Evolutionary conservation across 2,797 vertebrate species (phyloP).

Genomic region (Erethizon dorsatum): DNA sequence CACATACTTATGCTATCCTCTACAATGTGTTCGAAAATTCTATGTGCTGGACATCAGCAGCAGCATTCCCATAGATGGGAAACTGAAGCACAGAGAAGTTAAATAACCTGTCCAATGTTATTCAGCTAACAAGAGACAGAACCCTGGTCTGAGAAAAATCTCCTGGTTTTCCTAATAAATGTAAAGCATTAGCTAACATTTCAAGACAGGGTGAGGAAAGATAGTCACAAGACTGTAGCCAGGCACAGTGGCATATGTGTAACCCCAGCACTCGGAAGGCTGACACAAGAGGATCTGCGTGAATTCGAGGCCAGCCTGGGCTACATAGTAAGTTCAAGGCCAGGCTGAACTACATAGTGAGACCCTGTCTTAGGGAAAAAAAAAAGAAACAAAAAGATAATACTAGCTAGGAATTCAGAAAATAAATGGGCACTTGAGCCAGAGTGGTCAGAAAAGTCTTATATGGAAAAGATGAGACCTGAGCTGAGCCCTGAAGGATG

Average conservation of each 20-base stretch:
- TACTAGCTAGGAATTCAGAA: conserved; percentile 30
- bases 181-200: conserved; percentile 50
- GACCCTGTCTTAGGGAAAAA: too few relatives aligned
- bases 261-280: background rate
- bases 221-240: background rate
- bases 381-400: conserved; percentile 36
- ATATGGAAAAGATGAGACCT: conserved; percentile 4
- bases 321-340: too few relatives aligned
- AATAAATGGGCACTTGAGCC: conserved; percentile 16
- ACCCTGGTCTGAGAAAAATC: background rate
- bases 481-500: background rate
- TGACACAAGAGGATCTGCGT: background rate
- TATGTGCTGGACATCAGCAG: background rate
- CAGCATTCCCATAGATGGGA: conserved; percentile 38
- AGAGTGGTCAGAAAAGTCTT: background rate
- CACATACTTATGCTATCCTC: background rate
- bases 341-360: too few relatives aligned
- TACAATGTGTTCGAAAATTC: conserved; percentile 16
- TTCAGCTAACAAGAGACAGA: conserved; percentile 2
- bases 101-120: conserved; percentile 7
- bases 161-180: background rate
- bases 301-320: too few relatives aligned
- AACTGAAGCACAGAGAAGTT: conserved; percentile 34
- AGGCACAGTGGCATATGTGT: background rate
- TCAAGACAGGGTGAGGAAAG: conserved; percentile 1